phyloP scores from a whole-genome alignment of 2,113 vertebrate genomes.

The Heteronetta atricapilla region DNA sequence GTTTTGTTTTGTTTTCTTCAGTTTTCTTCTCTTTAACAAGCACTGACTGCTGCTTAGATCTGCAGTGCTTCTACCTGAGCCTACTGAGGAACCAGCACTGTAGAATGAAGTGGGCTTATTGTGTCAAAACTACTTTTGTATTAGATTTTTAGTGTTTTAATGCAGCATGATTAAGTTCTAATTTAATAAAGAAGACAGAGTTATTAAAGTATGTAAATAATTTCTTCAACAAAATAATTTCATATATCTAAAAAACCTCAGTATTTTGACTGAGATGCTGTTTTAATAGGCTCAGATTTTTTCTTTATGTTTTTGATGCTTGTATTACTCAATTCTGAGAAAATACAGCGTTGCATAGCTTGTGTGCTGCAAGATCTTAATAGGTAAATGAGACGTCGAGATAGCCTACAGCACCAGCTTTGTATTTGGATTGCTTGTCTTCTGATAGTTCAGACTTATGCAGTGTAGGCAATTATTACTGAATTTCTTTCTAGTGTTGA shows the following conservation, averaged over 20 bases:
- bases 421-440: neutral
- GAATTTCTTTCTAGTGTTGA: neutral
- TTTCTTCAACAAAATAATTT: neutral
- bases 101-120: neutral
- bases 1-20: neutral
- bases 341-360: neutral
- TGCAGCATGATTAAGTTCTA: neutral
- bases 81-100: neutral
- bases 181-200: neutral
- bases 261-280: neutral
- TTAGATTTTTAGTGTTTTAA: neutral
- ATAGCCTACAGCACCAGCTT: neutral
- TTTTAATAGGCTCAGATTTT: neutral
- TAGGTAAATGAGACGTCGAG: neutral
- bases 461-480: neutral
- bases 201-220: neutral
- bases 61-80: neutral
- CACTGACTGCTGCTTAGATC: neutral
- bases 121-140: neutral
- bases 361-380: neutral
- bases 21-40: neutral
- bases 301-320: neutral
- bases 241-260: neutral
- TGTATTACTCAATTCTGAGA: neutral
- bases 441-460: neutral